Percentiles rank a stretch among this genome's conserved stretches.
These are phyloP conservation scores for Acanthis flammea DNA, from an alignment of 2,797 vertebrate genomes.

Conservation along the genomic window DNA sequence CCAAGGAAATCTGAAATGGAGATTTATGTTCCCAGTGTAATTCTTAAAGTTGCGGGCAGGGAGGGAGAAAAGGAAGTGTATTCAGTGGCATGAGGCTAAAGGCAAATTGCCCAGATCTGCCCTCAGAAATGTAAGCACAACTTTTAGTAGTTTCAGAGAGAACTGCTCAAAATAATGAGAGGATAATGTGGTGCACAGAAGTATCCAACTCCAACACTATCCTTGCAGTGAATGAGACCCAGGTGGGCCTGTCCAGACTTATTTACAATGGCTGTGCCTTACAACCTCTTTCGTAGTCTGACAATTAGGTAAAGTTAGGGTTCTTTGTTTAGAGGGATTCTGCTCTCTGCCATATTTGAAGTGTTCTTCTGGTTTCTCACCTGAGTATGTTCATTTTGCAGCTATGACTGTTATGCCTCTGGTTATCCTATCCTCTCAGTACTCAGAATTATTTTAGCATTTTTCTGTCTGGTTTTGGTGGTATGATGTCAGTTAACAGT, in stretches of 20 bases:
- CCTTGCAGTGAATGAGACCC: not conserved
- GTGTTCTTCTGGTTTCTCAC: not conserved
- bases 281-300: not conserved
- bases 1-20: not conserved
- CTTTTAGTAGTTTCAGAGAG: not conserved
- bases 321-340: not conserved
- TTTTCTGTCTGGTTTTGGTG: not conserved
- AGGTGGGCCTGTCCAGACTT: not conserved
- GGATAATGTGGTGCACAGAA: not conserved
- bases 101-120: constrained; percentile 40
- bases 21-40: not conserved
- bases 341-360: not conserved
- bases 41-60: not conserved
- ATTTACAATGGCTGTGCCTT: not conserved
- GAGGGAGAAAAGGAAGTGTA: not conserved
- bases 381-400: not conserved
- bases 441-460: not conserved
- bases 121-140: constrained; percentile 23
- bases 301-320: not conserved
- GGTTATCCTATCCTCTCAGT: not conserved
- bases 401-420: not conserved
- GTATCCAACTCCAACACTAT: not conserved
- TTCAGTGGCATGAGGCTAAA: constrained; percentile 9
- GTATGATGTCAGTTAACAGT: not conserved
- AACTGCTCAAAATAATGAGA: not conserved